These are phyloP conservation scores for Dysmachus trigonus DNA, from an alignment of 2,888 invertebrate genomes.

Conservation along the genomic window DNA sequence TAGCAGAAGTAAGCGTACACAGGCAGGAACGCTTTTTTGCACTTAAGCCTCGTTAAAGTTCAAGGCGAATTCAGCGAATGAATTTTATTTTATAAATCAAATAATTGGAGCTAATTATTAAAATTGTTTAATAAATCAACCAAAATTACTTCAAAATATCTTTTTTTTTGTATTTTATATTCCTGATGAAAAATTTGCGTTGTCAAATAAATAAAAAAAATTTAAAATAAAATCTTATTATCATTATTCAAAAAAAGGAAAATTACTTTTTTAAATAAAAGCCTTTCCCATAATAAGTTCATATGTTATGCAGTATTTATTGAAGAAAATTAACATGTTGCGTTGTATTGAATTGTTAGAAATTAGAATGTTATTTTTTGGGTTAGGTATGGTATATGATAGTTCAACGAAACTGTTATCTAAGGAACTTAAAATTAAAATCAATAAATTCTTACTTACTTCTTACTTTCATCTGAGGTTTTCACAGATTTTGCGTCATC, in stretches of 20 bases:
- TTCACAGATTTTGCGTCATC: constrained; percentile 75
- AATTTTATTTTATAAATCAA: background rate
- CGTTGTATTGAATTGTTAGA: background rate
- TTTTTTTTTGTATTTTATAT: background rate
- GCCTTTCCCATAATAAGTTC: too few species aligned
- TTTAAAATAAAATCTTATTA: background rate
- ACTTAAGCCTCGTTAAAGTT: background rate
- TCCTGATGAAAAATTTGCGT: background rate
- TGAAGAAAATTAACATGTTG: too few species aligned
- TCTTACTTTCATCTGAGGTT: constrained; percentile 74
- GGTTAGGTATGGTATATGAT: background rate
- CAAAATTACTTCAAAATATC: background rate
- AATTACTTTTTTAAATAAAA: too few species aligned
- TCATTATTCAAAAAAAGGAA: too few species aligned
- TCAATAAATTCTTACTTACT: constrained; percentile 65
- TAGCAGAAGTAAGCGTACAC: background rate
- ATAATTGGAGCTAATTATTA: background rate
- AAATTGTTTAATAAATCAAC: background rate
- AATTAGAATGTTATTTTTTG: too few species aligned
- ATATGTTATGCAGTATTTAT: too few species aligned
- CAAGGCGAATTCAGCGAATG: background rate
- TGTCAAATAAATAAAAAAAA: background rate
- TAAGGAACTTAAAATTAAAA: background rate
- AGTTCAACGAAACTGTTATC: background rate
- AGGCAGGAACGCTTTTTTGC: background rate